Base-by-base conservation (phyloP, 2,888 invertebrate genomes). In the Mythimna ferrago region DNA sequence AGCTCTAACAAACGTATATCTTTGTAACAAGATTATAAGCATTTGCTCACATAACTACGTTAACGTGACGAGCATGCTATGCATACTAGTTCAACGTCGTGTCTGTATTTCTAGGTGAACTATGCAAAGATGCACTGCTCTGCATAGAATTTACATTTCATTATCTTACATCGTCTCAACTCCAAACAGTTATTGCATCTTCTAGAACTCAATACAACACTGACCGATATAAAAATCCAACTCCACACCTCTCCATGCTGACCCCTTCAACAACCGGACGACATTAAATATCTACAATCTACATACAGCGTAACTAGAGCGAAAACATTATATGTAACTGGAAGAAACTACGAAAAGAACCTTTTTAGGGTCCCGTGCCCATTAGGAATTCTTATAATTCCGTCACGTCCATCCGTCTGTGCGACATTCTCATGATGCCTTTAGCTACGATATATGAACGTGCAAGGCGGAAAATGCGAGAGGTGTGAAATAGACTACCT, bases 311-410 rank as follows among this genome's bases (percentile, higher is more conserved):
- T 58, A 54, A 63, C 48, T 79, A 44, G 58, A 75, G 69, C 67
- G 73, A 74, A 73, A 76, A 76, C 70, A 86, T 76, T 86, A 51
- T 65, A 32, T 74, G 74, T 69, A 62, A 65, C 68, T 72, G 44
- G 58, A 74, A 66, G 65, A 78, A 82, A 71, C 67, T 60, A 80
- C 32, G 56, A 53, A 66, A 81, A 56, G 32, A 76, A 84, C 84
- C 83, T 81, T 83, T 86, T 76, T 74, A 66, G 63, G 81, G 76
- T 71, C 61, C 66, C 61, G 62, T 80, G 78, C 57, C 76, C 77
- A 84, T 86, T 75, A 75, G 71, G 84, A 85, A 86, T 85, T 76
- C 76, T 64, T 80, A 76, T 74, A 71, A 86, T 80, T 75, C 72
- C 80, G 76, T 85, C 85, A 86, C 87, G 85, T 86, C 32, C 73